Evolutionary conservation across 35 echinoderm and acorn worm genomes (phyloP).

Genomic region (Anneissia japonica): DNA sequence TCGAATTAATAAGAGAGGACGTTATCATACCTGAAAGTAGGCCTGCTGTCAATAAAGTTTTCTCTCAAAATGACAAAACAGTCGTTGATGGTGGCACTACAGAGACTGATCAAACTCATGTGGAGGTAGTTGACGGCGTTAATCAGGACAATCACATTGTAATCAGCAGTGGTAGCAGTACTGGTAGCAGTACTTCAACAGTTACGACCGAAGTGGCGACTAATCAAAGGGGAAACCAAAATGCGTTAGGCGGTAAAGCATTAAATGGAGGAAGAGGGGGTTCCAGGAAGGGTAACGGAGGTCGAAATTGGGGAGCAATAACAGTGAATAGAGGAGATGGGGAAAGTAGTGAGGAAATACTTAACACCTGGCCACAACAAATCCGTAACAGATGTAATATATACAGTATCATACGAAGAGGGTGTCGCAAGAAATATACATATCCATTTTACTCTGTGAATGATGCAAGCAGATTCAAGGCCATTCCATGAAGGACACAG

Average conservation of each 20-base stretch:
- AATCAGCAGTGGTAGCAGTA: neutral
- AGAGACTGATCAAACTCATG: neutral
- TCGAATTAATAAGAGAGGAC: neutral
- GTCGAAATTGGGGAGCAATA: neutral
- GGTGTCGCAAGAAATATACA: neutral
- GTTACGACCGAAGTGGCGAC: neutral
- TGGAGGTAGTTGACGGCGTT: neutral
- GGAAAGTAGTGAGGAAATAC: neutral
- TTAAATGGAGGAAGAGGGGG: neutral
- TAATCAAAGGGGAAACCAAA: neutral
- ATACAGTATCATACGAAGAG: neutral
- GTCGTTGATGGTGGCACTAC: neutral
- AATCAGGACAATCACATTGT: neutral
- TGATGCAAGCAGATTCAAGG: neutral
- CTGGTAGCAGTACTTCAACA: neutral
- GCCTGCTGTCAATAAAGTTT: neutral
- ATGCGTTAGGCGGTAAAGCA: neutral
- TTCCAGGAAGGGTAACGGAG: neutral
- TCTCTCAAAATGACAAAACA: neutral
- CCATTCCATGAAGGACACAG: neutral
- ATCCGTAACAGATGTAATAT: neutral
- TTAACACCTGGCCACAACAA: neutral
- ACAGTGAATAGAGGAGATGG: neutral
- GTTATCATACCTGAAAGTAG: neutral
- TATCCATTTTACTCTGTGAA: neutral